Percentiles rank a stretch among this genome's conserved stretches.
These are phyloP conservation scores for Moxostoma hubbsi DNA, from an alignment of 2,797 vertebrate species.

Conservation along the genomic window DNA sequence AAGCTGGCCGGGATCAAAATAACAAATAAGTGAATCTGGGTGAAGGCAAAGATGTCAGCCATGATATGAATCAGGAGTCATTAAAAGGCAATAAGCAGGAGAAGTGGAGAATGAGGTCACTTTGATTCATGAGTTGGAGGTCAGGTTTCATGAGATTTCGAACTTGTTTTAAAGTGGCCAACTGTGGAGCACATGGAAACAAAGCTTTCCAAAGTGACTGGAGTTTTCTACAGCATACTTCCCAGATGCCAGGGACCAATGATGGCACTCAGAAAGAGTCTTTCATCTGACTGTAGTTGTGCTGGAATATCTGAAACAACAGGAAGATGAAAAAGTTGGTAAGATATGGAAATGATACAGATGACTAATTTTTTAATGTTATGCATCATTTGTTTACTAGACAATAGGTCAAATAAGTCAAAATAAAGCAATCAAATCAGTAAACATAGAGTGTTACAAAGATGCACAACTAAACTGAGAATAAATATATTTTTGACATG, in stretches of 20 bases:
- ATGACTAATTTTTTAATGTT: too few relatives aligned
- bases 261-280: slow-evolving; percentile 29
- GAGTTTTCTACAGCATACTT: slow-evolving; percentile 66
- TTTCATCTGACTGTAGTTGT: too few relatives aligned
- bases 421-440: too few relatives aligned
- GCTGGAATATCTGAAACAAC: too few relatives aligned
- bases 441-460: too few relatives aligned
- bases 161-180: slow-evolving; percentile 32
- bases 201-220: slow-evolving; percentile 67
- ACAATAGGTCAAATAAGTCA: too few relatives aligned
- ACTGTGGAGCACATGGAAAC: slow-evolving; percentile 62
- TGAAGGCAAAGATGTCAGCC: slow-evolving; percentile 27
- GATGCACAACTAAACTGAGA: too few relatives aligned
- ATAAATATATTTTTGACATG: too few relatives aligned
- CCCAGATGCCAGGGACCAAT: slow-evolving; percentile 39
- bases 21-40: slow-evolving; percentile 69
- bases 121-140: slow-evolving; percentile 70
- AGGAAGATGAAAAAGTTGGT: too few relatives aligned
- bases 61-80: slow-evolving; percentile 60
- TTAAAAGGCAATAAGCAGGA: slow-evolving; percentile 69
- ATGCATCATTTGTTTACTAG: too few relatives aligned
- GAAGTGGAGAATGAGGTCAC: slow-evolving; percentile 55
- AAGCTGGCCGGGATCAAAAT: slow-evolving; percentile 68
- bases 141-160: slow-evolving; percentile 66
- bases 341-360: too few relatives aligned